Evolutionary conservation across 2,888 invertebrate genomes (phyloP).

Genomic region (Agriotes lineatus): DNA sequence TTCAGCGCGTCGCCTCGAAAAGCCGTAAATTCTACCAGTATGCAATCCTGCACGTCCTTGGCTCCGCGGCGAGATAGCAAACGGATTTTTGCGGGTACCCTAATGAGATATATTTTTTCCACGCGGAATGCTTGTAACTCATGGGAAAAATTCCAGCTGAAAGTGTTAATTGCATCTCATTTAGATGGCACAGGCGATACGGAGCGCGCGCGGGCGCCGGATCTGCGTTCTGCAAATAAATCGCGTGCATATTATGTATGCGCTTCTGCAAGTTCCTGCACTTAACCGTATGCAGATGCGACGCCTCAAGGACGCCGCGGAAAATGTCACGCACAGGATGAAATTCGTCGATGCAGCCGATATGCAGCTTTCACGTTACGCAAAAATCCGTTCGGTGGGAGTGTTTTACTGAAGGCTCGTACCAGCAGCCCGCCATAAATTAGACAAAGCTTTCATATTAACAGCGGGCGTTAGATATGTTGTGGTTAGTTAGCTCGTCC

Average conservation of each 20-base stretch:
- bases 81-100: conserved; percentile 32
- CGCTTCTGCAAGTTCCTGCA: conserved; percentile 25
- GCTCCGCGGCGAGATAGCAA: neutral
- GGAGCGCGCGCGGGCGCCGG: conserved; percentile 56
- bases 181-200: conserved; percentile 58
- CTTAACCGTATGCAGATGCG: conserved; percentile 5
- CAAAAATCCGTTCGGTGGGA: too few relatives aligned
- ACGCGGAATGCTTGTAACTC: conserved; percentile 38
- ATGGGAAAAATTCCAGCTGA: conserved; percentile 51
- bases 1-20: too few relatives aligned
- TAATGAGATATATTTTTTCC: conserved; percentile 45
- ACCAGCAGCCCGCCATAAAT: too few relatives aligned
- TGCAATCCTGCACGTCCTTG: neutral
- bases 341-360: neutral
- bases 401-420: too few relatives aligned
- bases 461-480: too few relatives aligned
- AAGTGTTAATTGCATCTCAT: conserved; percentile 62
- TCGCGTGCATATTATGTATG: conserved; percentile 51
- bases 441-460: too few relatives aligned
- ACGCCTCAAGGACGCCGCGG: neutral
- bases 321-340: neutral
- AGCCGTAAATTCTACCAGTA: neutral
- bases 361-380: too few relatives aligned
- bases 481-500: too few relatives aligned
- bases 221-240: conserved; percentile 56